Percentiles rank a stretch among this genome's conserved stretches.
Conservation (phyloP, 2,113 vertebrate species). For the Choloepus hoffmanni region DNA sequence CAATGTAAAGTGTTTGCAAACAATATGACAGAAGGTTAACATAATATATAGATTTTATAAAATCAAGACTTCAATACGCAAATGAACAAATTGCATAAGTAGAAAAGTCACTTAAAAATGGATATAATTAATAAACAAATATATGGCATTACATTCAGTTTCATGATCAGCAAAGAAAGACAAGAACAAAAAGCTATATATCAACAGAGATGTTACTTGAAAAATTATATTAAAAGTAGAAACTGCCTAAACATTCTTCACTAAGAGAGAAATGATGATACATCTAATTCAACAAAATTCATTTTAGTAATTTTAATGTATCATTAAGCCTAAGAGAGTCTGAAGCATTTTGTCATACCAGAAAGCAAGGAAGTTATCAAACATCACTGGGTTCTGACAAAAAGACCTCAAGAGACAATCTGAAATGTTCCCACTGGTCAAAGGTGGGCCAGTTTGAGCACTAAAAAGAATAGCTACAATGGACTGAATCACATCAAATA, state of each 20-base stretch:
- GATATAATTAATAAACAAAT: background rate
- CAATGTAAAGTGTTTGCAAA: background rate
- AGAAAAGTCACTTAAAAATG: background rate
- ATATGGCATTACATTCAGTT: constrained; percentile 29
- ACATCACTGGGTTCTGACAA: background rate
- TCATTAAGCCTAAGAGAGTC: background rate
- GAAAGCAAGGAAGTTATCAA: constrained; percentile 11
- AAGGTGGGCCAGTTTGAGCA: background rate
- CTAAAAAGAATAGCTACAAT: background rate
- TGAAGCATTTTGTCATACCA: background rate
- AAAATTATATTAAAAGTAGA: background rate
- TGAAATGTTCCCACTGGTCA: background rate
- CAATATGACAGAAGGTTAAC: constrained; percentile 36
- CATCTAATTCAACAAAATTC: background rate
- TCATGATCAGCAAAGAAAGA: constrained; percentile 19
- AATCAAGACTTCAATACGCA: background rate
- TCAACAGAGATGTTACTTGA: background rate
- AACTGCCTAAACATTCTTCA: background rate
- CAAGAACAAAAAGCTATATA: background rate
- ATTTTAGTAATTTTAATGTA: constrained; percentile 11
- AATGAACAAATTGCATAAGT: background rate
- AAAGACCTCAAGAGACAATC: background rate
- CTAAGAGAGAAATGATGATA: background rate
- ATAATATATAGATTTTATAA: constrained; percentile 26
- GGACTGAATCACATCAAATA: background rate